Evolutionary conservation across 2,888 invertebrate genomes (phyloP).

Genomic region (Apomyelois bistriatella): DNA sequence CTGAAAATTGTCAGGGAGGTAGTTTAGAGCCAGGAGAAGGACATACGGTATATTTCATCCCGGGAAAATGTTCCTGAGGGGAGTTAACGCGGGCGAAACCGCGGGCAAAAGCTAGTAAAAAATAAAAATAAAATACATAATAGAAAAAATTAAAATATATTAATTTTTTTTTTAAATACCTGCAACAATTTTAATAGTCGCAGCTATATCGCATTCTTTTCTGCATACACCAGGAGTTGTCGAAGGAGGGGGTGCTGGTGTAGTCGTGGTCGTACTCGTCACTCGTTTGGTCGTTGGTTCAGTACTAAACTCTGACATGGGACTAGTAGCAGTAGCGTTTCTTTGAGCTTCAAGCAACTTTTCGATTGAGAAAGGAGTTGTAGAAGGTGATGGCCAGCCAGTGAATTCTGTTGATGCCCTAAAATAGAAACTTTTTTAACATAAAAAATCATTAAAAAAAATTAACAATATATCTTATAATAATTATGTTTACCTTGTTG

Average conservation of each 20-base stretch:
- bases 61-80: too few relatives aligned
- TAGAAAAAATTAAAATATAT: not conserved
- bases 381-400: constrained; percentile 94
- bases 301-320: constrained; percentile 59
- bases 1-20: too few relatives aligned
- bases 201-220: constrained; percentile 90
- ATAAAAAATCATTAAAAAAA: too few relatives aligned
- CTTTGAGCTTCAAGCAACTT: constrained; percentile 85
- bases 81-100: too few relatives aligned
- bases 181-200: constrained; percentile 90
- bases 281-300: constrained; percentile 74
- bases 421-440: constrained; percentile 29
- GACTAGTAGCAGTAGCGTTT: constrained; percentile 81
- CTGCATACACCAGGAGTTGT: constrained; percentile 90
- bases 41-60: too few relatives aligned
- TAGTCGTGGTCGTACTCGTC: constrained; percentile 82
- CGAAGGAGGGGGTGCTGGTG: constrained; percentile 84
- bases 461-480: constrained; percentile 8
- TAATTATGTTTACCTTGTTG: constrained; percentile 83
- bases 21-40: too few relatives aligned
- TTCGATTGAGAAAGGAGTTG: constrained; percentile 92
- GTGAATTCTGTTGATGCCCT: constrained; percentile 94
- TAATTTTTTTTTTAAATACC: constrained; percentile 52
- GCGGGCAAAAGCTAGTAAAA: too few relatives aligned
- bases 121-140: not conserved